Conservation (phyloP, 1,140 invertebrate genomes). For the Lepidostoma basale region DNA sequence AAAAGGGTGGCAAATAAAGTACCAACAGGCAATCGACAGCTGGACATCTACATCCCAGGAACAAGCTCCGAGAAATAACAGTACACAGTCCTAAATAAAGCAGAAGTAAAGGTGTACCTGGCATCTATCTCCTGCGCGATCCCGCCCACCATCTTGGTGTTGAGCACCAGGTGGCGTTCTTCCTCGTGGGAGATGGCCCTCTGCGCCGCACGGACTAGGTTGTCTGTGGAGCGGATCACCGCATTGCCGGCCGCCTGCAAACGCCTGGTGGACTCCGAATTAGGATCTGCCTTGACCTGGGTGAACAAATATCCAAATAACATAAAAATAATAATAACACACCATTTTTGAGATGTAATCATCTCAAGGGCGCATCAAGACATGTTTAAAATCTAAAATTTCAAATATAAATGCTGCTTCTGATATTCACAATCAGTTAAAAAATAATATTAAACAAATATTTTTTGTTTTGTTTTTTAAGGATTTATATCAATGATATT, state of each 20-base stretch:
- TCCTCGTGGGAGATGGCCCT: constrained; percentile 92
- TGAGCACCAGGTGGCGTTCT: constrained; percentile 86
- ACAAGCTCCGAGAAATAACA: too few relatives aligned
- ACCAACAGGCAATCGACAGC: too few relatives aligned
- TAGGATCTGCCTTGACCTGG: constrained; percentile 90
- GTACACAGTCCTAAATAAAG: too few relatives aligned
- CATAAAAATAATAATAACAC: neutral
- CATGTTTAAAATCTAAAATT: too few relatives aligned
- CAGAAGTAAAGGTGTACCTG: constrained; percentile 59
- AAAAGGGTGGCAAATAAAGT: too few relatives aligned
- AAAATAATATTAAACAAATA: neutral
- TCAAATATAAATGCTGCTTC: too few relatives aligned
- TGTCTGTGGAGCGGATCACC: constrained; percentile 97
- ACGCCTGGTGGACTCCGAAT: constrained; percentile 91
- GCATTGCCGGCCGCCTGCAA: constrained; percentile 95
- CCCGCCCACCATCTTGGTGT: constrained; percentile 90
- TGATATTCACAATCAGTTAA: too few relatives aligned
- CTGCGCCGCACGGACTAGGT: constrained; percentile 91
- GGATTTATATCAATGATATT: too few relatives aligned
- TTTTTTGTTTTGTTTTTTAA: neutral
- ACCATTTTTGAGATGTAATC: too few relatives aligned
- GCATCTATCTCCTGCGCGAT: constrained; percentile 93
- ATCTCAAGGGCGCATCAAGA: too few relatives aligned
- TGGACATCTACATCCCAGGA: too few relatives aligned
- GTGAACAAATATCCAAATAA: neutral